Conservation (phyloP, 2,888 invertebrate genomes). For the Ectemnius cavifrons region DNA sequence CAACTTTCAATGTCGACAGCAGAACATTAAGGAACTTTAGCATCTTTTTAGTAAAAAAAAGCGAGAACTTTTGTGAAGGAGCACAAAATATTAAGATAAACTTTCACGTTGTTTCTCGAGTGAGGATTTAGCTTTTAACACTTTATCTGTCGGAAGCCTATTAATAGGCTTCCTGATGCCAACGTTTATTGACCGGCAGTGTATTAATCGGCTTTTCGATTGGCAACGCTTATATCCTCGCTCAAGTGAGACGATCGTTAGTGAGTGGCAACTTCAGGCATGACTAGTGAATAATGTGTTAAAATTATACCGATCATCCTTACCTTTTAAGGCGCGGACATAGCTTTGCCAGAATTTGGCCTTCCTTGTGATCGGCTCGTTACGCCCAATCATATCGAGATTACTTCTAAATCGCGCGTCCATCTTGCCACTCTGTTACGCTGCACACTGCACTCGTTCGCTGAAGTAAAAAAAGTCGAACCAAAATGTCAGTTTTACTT, state of each 20-base stretch:
- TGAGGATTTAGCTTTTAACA: neutral
- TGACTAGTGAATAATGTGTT: no score
- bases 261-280: no score
- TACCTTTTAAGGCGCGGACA: constrained; percentile 95
- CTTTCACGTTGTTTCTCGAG: neutral
- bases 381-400: constrained; percentile 96
- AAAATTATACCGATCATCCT: neutral
- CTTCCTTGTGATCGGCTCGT: constrained; percentile 94
- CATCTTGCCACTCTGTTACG: constrained; percentile 86
- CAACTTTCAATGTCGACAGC: no score
- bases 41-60: no score
- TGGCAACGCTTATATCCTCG: neutral
- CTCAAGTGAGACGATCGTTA: neutral
- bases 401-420: constrained; percentile 87
- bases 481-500: neutral
- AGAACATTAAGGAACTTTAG: no score
- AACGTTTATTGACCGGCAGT: neutral
- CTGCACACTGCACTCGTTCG: constrained; percentile 86
- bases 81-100: no score
- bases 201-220: neutral
- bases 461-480: constrained; percentile 77
- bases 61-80: no score
- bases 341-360: constrained; percentile 97
- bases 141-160: neutral
- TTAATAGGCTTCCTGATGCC: neutral